Conservation (phyloP, 37 sponge, comb jelly and placozoan species). For the Haliclona indistincta region DNA sequence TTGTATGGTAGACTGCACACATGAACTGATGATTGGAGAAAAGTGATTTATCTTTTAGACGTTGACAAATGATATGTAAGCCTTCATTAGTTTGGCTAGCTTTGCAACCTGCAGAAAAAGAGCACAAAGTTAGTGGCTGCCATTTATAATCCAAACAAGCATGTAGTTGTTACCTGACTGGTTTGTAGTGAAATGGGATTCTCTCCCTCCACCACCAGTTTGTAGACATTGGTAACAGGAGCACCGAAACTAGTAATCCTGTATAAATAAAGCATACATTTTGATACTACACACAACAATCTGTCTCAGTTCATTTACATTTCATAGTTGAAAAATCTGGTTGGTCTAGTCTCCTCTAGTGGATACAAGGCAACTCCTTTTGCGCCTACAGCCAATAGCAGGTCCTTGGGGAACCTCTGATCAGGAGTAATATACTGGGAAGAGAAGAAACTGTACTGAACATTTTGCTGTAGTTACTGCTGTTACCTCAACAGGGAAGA, state of each 20-base stretch:
- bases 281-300: background rate
- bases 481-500: conserved; percentile 77
- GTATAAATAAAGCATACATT: background rate
- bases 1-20: background rate
- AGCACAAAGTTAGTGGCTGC: background rate
- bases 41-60: no score
- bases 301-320: conserved; percentile 13
- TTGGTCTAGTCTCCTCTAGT: conserved; percentile 57
- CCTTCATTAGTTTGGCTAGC: conserved; percentile 70
- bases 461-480: background rate
- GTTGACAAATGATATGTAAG: conserved; percentile 31
- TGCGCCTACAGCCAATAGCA: conserved; percentile 73
- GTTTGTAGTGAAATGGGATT: conserved; percentile 68
- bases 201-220: conserved; percentile 62
- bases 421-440: conserved; percentile 59
- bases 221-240: conserved; percentile 60
- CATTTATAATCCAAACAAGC: background rate
- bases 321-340: conserved; percentile 59
- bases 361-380: conserved; percentile 70
- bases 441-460: background rate
- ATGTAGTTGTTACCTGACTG: conserved; percentile 56
- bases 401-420: conserved; percentile 71
- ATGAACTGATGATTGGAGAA: no score
- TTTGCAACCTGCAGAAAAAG: conserved; percentile 53
- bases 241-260: conserved; percentile 85